phyloP scores from a whole-genome alignment of 2,888 invertebrate species.

The Drosophila helvetica region DNA sequence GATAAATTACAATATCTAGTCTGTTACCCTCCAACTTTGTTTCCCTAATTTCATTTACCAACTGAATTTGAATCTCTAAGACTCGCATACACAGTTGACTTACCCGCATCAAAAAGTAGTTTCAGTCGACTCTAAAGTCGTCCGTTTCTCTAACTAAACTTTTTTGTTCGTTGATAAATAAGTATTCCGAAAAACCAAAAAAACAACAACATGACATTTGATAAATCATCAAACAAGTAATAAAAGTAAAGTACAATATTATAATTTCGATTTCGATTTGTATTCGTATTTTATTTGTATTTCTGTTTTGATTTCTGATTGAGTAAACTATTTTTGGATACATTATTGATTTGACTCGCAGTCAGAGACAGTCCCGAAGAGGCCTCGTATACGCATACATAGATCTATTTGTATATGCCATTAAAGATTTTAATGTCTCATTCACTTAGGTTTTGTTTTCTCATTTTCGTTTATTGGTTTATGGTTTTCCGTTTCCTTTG shows the following conservation, averaged over 20 bases:
- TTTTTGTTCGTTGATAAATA: conserved; percentile 45
- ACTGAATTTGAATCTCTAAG: conserved; percentile 58
- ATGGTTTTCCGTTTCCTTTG: conserved; percentile 32
- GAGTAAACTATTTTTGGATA: conserved; percentile 13
- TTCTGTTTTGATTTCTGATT: conserved; percentile 10
- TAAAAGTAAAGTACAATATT: conserved; percentile 48
- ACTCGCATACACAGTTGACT: conserved; percentile 65
- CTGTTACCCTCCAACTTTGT: conserved; percentile 74
- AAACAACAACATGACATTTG: conserved; percentile 45
- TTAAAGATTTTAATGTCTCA: conserved; percentile 48
- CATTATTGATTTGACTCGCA: conserved; percentile 10
- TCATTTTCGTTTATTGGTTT: conserved; percentile 18
- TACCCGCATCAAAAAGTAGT: conserved; percentile 64
- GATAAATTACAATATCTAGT: conserved; percentile 63
- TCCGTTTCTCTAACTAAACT: conserved; percentile 37
- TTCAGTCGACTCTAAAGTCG: conserved; percentile 55
- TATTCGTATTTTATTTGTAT: conserved; percentile 23
- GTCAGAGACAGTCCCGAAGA: conserved; percentile 24
- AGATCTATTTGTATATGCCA: conserved; percentile 44
- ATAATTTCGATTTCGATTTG: conserved; percentile 24
- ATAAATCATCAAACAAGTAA: conserved; percentile 57
- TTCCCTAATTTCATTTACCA: conserved; percentile 55
- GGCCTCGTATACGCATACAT: conserved; percentile 15
- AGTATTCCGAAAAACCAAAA: conserved; percentile 37
- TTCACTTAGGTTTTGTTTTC: conserved; percentile 40